Percentiles rank a stretch among this genome's conserved stretches.
Conservation (phyloP, 2,797 vertebrate genomes). For the Phalloptychus januarius region DNA sequence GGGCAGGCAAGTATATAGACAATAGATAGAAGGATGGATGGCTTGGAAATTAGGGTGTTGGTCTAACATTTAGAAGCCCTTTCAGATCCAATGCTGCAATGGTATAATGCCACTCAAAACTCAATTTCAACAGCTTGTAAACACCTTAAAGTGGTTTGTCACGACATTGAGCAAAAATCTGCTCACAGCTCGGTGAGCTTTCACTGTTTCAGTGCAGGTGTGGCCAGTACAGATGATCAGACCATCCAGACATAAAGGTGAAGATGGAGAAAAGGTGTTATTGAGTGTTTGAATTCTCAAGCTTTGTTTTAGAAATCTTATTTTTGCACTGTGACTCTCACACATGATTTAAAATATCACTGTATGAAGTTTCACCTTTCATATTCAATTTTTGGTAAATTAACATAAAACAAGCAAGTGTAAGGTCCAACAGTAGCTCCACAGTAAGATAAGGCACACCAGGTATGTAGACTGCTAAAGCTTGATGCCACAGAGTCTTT, state of each 20-base stretch:
- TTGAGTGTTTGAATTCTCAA: background rate
- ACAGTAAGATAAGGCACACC: background rate
- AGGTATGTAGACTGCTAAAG: background rate
- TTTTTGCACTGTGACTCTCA: background rate
- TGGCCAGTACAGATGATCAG: background rate
- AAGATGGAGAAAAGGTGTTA: background rate
- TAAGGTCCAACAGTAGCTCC: background rate
- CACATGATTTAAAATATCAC: background rate
- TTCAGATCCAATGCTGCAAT: background rate
- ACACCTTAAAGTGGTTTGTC: constrained; percentile 1
- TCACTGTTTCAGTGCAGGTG: background rate
- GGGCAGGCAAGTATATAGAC: background rate
- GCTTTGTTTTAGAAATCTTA: background rate
- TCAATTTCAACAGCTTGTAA: background rate
- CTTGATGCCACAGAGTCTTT: background rate
- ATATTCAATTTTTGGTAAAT: background rate
- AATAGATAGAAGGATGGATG: background rate
- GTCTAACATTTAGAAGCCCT: constrained; percentile 3
- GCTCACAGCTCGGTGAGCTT: background rate
- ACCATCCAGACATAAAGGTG: background rate
- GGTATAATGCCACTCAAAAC: background rate
- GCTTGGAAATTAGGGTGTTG: background rate
- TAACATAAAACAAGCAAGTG: background rate
- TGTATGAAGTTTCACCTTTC: background rate
- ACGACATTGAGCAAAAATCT: background rate